Base-by-base conservation (phyloP, 2,113 vertebrate genomes). In the Halichoerus grypus region DNA sequence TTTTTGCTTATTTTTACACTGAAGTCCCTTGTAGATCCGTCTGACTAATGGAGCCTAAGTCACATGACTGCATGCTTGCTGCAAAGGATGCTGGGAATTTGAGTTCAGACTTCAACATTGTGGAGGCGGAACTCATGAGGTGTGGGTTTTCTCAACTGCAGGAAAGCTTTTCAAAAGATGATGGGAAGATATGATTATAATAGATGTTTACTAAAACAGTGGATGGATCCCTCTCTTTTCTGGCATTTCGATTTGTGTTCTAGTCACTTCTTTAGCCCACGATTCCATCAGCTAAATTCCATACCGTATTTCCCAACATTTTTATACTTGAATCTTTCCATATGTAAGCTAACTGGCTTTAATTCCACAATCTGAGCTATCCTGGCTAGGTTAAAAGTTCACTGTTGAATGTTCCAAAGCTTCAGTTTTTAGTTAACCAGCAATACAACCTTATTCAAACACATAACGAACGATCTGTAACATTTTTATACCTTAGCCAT, bases 321-420 rank as follows among this genome's bases (percentile, higher is more conserved):
- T 83, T 97, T 69, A 39, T 69, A 76, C n/a, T 79, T 92, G 61
- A 83, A 69, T 84, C 90, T 74, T 55, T 94, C 21, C 31, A 86
- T 82, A 39, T 72, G 4, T 89, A 92, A 87, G 19, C 42, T 79
- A 96, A 80, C 14, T 71, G 31, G 49, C 19, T 79, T 72, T 92
- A 21, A 65, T 92, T 88, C 46, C 33, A 76, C 81, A 72, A 55
- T 59, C 55, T 71, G 2, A 83, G 15, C 49, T 94, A 1, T 83
- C 80, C 24, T 87, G 18, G 46, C 31, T 91, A 91, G 22, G 55
- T 94, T 92, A n/a, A 61, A 77, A 80, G 19, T 63, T 88, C 31
- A 57, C 22, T 69, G 12, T 39, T 94, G 83, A 96, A 83, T 86
- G 13, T 22, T 76, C 39, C n/a, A 88, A 88, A 59, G 3, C 22